These are phyloP conservation scores for Oceanodroma tethys DNA, from an alignment of 2,113 vertebrate species.

Conservation along the genomic window DNA sequence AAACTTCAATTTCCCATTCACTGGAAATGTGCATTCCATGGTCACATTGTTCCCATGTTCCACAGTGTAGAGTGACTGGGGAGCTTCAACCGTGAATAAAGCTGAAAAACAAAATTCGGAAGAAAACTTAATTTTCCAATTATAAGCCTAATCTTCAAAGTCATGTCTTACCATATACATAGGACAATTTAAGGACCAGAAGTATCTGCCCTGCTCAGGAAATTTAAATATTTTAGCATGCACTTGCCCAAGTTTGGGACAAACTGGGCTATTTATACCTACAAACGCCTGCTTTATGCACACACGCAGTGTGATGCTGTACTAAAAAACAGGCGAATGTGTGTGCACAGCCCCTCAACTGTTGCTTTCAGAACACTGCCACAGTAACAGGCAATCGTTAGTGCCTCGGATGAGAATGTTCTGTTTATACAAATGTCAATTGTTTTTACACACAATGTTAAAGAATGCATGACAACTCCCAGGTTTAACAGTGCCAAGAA, in stretches of 20 bases:
- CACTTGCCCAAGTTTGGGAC: background rate
- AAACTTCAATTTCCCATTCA: constrained; percentile 38
- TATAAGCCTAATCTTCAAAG: background rate
- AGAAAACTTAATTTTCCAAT: background rate
- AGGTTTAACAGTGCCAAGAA: background rate
- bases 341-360: background rate
- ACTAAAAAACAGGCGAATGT: background rate
- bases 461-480: background rate
- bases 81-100: constrained; percentile 80
- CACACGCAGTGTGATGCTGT: accelerated
- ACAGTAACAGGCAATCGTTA: background rate
- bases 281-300: background rate
- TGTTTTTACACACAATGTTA: background rate
- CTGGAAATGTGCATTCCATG: constrained; percentile 84
- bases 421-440: background rate
- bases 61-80: constrained; percentile 56
- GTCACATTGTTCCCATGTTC: constrained; percentile 75
- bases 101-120: constrained; percentile 66
- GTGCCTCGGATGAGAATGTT: background rate
- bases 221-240: background rate
- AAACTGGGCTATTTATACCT: background rate
- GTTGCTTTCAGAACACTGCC: background rate
- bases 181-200: background rate
- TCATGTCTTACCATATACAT: background rate
- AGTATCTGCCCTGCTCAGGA: background rate